Base-by-base conservation (phyloP, 2,888 invertebrate species). In the Apodemia duryi region DNA sequence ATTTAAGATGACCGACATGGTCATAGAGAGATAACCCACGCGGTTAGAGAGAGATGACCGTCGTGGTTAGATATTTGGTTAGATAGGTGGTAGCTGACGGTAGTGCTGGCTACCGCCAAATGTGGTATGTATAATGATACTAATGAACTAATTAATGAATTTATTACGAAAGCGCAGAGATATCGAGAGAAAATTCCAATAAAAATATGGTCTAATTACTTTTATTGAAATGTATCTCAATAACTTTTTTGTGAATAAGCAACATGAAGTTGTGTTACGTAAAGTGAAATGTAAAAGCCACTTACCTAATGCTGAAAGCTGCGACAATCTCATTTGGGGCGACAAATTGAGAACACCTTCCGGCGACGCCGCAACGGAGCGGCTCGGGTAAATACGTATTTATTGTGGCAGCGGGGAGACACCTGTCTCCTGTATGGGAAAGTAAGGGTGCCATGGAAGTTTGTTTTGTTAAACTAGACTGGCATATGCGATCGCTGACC, bases 291-390 rank as follows among this genome's bases (percentile, higher is more conserved):
- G 84, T 85, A 81, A 86, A 85, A 86, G 87, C 86, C 85, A 87
- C 84, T 88, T 86, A 82, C 81, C 82, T 86, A 85, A 86, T 86
- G 82, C 85, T 80, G 84, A 84, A 83, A 84, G 84, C 86, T 86
- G 84, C 80, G 88, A 88, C 90, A 89, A 87, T 87, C 85, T 88
- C 86, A 88, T 89, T 88, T 83, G 74, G 80, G 74, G 76, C 84
- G 88, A 90, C 90, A 90, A 90, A 91, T 91, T 88, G 88, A 82
- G 85, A 85, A 85, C 88, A 86, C 84, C 87, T 88, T 87, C 86
- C 86, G 82, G 81, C 76, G 76, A 71, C 74, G 76, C 74, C 76
- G 75, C 77, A 73, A 75, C 79, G 81, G 76, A 73, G 78, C 82
- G 80, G 78, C 81, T 74, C 81, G 79, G 81, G 82, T 84, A 87